Base-by-base conservation (phyloP, 2,113 vertebrate species). In the Lepus americanus region DNA sequence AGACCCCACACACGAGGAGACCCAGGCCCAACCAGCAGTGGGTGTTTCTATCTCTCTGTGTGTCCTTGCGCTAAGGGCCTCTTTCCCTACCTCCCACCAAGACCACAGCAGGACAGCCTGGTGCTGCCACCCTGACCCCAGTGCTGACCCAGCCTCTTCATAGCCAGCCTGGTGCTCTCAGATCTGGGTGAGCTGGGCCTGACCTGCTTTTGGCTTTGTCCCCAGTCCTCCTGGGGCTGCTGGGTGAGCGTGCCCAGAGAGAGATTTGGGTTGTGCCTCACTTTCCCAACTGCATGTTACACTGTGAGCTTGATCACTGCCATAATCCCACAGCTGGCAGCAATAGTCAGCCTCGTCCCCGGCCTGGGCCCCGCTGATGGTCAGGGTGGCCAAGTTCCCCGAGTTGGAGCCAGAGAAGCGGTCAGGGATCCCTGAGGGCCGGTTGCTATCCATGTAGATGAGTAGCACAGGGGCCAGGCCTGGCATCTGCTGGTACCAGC, bases 381-480 rank as follows among this genome's bases (percentile, higher is more conserved):
- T 92, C 33, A 95, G 94, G 0, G 49, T 93, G 94, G 0, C 12
- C 0, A 49, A 67, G 31, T 25, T 25, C 22, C 86, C 31, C 0
- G 95, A 97, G 0, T 0, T 0, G 11, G 92, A 81, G 0, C 95
- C 49, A 0, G 94, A 97, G 78, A 97, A 94, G 76, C 20, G 31
- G 0, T 66, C 81, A 22, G 92, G 77, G 78, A 96, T 91, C 33
- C 2, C 27, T 0, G 83, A 87, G n/a, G 87, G 87, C 67, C 69
- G 36, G 0, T 1, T 0, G 0, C 0, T 6, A 0, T 19, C 22
- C 0, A 0, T 0, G 0, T 96, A 96, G 25, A 96, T 96, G 9
- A 97, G 1, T 9, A 53, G 23, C 16, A n/a, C 31, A 22, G 90
- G 96, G 70, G 0, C 19, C 31, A 0, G 55, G 17, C 85, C 90